Evolutionary conservation across 2,888 invertebrate species (phyloP), one percentile per base, ranked within the genome.

Genomic region (Choreutis nemorana): DNA sequence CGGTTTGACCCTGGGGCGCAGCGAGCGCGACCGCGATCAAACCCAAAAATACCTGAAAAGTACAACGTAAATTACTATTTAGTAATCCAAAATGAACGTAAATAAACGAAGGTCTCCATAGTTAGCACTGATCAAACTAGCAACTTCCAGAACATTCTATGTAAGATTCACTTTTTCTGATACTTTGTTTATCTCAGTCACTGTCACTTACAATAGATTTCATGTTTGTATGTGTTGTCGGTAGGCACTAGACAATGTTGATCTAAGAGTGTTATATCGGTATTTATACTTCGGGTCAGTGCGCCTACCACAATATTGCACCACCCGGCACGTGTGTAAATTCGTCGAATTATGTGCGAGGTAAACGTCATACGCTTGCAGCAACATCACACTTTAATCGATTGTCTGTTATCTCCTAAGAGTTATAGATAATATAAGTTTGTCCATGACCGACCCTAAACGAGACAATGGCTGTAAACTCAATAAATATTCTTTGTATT

Each of bases 121-220:
- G 11, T 12, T 11, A 28, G 9, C 25, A 32, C 14, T 32, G 28
- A 14, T n/a, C n/a, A n/a, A n/a, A n/a, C n/a, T n/a, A n/a, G n/a
- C n/a, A 9, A 23, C 23, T 23, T 23, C 12, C 7, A 24, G 5
- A 21, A 21, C n/a, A 21, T 21, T 21, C n/a, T 21, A 7, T 10
- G 21, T 21, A 8, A 9, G n/a, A 21, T 10, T 5, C 2, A 8
- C n/a, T 21, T 21, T 21, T 21, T n/a, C 9, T 10, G 11, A n/a
- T 10, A 21, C 9, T 21, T 21, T n/a, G 9, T 10, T 10, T 21
- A 7, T 4, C 22, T 21, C 22, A 21, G 21, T 48, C 66, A 66
- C 66, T 58, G 45, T 36, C 68, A 77, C 77, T 77, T 73, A 78
- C 77, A 50, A 77, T 64, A 57, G 54, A 53, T 63, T 70, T 73